Conservation (phyloP, 2,888 invertebrate species). For the Crioceris asparagi region DNA sequence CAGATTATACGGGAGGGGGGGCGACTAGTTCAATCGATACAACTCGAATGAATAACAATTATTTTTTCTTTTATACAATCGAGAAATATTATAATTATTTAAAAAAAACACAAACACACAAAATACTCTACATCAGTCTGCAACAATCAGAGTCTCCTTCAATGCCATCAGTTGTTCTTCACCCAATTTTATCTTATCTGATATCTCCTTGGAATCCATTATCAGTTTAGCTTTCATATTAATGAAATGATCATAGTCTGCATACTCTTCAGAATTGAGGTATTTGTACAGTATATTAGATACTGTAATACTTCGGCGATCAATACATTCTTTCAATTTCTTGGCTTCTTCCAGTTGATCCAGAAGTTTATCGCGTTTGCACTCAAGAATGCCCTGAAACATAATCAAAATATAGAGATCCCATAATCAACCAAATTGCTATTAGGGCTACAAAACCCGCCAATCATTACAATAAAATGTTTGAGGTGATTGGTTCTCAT, state of each 20-base stretch:
- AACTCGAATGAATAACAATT: slow-evolving; percentile 27
- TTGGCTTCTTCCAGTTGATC: slow-evolving; percentile 77
- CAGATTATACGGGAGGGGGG: too few relatives aligned
- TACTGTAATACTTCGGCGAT: slow-evolving; percentile 62
- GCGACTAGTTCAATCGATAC: slow-evolving; percentile 36
- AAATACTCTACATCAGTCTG: slow-evolving; percentile 26
- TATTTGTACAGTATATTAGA: slow-evolving; percentile 59
- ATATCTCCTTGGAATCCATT: slow-evolving; percentile 70
- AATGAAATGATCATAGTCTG: slow-evolving; percentile 74
- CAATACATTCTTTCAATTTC: slow-evolving; percentile 68
- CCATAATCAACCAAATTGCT: too few relatives aligned
- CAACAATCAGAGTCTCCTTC: slow-evolving; percentile 45
- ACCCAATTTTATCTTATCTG: slow-evolving; percentile 71
- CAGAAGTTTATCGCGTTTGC: slow-evolving; percentile 63
- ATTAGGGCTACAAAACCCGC: too few relatives aligned
- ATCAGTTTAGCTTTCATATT: slow-evolving; percentile 79
- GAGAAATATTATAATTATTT: background rate
- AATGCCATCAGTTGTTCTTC: slow-evolving; percentile 70
- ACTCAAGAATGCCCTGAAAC: slow-evolving; percentile 54
- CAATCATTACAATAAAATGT: too few relatives aligned
- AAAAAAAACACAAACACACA: slow-evolving; percentile 4
- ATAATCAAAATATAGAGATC: background rate
- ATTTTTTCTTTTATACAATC: background rate
- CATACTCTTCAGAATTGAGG: slow-evolving; percentile 60
- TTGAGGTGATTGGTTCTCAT: too few relatives aligned